phyloP scores from a whole-genome alignment of 1,140 invertebrate species.

The Cyclargus thomasi region DNA sequence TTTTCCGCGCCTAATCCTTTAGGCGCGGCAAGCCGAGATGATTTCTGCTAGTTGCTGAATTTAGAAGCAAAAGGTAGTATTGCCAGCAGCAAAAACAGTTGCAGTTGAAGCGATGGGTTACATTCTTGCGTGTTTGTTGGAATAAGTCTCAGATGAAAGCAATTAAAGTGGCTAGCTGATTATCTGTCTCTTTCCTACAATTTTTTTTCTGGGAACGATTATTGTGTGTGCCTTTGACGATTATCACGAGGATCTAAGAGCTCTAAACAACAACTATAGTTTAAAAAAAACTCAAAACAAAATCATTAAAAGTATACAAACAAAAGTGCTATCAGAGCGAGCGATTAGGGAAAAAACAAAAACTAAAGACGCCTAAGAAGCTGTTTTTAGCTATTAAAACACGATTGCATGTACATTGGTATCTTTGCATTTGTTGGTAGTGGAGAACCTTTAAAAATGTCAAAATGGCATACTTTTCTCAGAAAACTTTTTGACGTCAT shows the following conservation, averaged over 20 bases:
- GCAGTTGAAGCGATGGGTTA: background rate
- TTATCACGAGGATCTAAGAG: background rate
- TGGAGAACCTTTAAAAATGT: too few species aligned
- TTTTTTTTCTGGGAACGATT: background rate
- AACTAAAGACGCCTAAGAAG: background rate
- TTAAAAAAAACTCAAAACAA: constrained; percentile 5
- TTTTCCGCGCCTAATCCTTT: background rate
- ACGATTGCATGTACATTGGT: constrained; percentile 7
- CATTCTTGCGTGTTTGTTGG: background rate
- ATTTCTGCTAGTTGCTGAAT: background rate
- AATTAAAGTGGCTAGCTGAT: background rate
- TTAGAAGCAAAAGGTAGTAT: background rate
- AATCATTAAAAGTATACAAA: background rate
- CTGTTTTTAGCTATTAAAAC: constrained; percentile 3
- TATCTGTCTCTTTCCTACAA: background rate
- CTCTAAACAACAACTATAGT: background rate
- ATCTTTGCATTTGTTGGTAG: background rate
- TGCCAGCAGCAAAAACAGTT: background rate
- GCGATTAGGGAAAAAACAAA: background rate
- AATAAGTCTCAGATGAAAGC: background rate
- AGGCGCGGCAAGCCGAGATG: background rate
- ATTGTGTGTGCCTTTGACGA: background rate
- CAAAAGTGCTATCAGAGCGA: background rate
- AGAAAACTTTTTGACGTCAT: too few species aligned
- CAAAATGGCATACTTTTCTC: too few species aligned